Conservation (phyloP, 2,797 vertebrate genomes). For the Macropodus opercularis region DNA sequence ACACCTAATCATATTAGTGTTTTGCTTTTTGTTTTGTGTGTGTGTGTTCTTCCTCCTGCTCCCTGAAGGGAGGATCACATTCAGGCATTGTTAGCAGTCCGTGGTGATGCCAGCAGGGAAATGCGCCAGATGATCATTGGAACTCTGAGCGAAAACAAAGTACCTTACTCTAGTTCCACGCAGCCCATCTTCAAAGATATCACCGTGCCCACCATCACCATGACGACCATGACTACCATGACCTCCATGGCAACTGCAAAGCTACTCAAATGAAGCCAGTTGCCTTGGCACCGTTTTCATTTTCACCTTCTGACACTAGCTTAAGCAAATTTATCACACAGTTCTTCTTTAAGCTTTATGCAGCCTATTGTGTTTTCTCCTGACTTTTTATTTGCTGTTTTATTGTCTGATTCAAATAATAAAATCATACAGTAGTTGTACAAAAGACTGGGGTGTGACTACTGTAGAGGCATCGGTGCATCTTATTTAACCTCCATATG, state of each 20-base stretch:
- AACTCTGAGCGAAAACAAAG: slow-evolving; percentile 90
- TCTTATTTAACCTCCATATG: background rate
- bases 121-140: slow-evolving; percentile 97
- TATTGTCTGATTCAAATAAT: slow-evolving; percentile 39
- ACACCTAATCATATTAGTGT: too few relatives aligned
- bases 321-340: slow-evolving; percentile 2
- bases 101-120: slow-evolving; percentile 93
- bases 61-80: slow-evolving; percentile 93
- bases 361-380: slow-evolving; percentile 11
- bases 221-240: slow-evolving; percentile 89
- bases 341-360: background rate
- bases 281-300: background rate
- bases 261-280: slow-evolving; percentile 87
- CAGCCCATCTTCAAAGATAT: slow-evolving; percentile 95
- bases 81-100: slow-evolving; percentile 88
- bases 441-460: slow-evolving; percentile 2
- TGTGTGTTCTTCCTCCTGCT: background rate
- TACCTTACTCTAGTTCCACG: slow-evolving; percentile 77
- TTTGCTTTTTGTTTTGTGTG: too few relatives aligned
- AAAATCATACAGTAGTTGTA: slow-evolving; percentile 31
- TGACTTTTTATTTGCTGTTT: background rate
- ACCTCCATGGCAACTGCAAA: slow-evolving; percentile 89
- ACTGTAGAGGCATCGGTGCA: background rate
- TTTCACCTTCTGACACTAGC: slow-evolving; percentile 13
- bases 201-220: slow-evolving; percentile 86